Evolutionary conservation across 1,140 invertebrate species (phyloP).

Genomic region (Habropoda laboriosa): DNA sequence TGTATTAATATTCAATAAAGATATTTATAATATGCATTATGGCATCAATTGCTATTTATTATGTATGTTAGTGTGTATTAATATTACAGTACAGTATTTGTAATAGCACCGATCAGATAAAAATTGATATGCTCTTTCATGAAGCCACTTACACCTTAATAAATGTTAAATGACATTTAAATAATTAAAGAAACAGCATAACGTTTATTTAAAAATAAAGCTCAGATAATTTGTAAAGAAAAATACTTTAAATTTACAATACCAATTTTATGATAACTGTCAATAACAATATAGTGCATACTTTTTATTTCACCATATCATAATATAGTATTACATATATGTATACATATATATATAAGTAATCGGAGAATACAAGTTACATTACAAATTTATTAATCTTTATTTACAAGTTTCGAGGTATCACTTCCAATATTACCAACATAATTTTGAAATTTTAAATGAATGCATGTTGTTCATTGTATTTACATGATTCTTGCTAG

Average conservation of each 20-base stretch:
- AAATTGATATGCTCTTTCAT: too few relatives aligned
- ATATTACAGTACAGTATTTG: too few relatives aligned
- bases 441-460: not conserved
- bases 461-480: not conserved
- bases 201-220: not conserved
- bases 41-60: not conserved
- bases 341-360: not conserved
- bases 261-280: too few relatives aligned
- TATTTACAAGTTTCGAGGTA: not conserved
- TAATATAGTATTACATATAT: too few relatives aligned
- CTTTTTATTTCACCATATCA: not conserved
- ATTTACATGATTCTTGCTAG: not conserved
- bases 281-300: not conserved
- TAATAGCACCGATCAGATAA: too few relatives aligned
- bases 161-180: not conserved
- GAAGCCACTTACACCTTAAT: not conserved
- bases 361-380: not conserved
- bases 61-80: not conserved
- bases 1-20: not conserved
- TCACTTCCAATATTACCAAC: not conserved
- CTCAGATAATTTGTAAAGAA: too few relatives aligned
- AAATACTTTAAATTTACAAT: too few relatives aligned
- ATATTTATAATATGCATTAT: too few relatives aligned
- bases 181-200: not conserved
- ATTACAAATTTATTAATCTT: not conserved